Conservation (phyloP, 2,113 vertebrate genomes). For the Mobula hypostoma region DNA sequence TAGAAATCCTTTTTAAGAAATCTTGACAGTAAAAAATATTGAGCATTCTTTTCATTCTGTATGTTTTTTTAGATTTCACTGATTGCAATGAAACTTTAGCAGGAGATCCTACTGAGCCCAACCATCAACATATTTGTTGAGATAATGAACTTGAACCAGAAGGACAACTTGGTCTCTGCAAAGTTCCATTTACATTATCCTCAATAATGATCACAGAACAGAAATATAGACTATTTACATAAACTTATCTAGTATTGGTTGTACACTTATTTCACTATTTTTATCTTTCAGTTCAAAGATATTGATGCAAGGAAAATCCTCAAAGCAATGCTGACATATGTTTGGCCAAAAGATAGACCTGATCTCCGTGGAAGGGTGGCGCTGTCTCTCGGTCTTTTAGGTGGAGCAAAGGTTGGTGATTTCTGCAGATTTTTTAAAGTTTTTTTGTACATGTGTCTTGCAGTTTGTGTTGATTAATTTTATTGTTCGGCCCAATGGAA, state of each 20-base stretch:
- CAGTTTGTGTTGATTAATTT: not conserved
- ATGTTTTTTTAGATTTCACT: not conserved
- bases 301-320: conserved; percentile 77
- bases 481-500: not conserved
- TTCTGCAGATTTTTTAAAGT: not conserved
- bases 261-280: not conserved
- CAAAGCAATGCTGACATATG: conserved; percentile 82
- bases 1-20: not conserved
- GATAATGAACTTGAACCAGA: not conserved
- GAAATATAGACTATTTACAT: not conserved
- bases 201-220: not conserved
- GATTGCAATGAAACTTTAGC: not conserved
- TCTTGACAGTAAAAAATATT: not conserved
- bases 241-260: not conserved
- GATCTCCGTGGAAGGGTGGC: conserved; percentile 84
- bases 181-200: not conserved
- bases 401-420: conserved; percentile 77
- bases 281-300: conserved; percentile 70
- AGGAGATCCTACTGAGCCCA: not conserved
- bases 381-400: conserved; percentile 79
- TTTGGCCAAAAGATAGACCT: conserved; percentile 91
- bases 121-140: not conserved
- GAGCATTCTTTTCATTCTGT: not conserved
- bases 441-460: not conserved
- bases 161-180: not conserved